Evolutionary conservation across 2,888 invertebrate genomes (phyloP).

Genomic region (Latrodectus hesperus): DNA sequence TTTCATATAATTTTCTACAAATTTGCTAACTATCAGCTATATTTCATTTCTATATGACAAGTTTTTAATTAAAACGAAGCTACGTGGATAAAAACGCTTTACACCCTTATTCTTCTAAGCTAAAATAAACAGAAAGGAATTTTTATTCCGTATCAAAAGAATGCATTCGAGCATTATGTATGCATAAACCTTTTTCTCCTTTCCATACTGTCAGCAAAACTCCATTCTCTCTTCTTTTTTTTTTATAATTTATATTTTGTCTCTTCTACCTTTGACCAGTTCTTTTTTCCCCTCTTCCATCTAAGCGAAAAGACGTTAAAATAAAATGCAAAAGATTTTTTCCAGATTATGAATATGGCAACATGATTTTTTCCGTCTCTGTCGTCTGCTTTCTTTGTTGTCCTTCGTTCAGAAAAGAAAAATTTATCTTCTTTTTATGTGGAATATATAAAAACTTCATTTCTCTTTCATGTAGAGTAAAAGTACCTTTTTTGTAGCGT

Average conservation of each 20-base stretch:
- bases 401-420: constrained; percentile 27
- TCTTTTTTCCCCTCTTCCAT: background rate
- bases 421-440: constrained; percentile 49
- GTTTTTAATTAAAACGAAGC: too few relatives aligned
- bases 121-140: too few relatives aligned
- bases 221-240: background rate
- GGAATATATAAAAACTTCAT: constrained; percentile 30
- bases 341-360: constrained; percentile 58
- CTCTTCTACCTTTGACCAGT: background rate
- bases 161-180: background rate
- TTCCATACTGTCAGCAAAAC: background rate
- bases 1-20: too few relatives aligned
- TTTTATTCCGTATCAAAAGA: background rate
- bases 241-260: background rate
- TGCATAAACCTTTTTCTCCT: background rate
- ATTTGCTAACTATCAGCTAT: too few relatives aligned
- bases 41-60: too few relatives aligned
- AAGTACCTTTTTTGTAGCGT: constrained; percentile 16
- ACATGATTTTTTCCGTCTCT: constrained; percentile 14
- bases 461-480: constrained; percentile 33
- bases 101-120: too few relatives aligned
- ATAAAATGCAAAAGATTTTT: constrained; percentile 48
- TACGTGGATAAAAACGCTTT: too few relatives aligned
- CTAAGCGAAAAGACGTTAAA: constrained; percentile 32
- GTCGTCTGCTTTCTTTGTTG: constrained; percentile 13